Evolutionary conservation across 1,140 invertebrate genomes (phyloP).

Genomic region (Sogatella furcifera): DNA sequence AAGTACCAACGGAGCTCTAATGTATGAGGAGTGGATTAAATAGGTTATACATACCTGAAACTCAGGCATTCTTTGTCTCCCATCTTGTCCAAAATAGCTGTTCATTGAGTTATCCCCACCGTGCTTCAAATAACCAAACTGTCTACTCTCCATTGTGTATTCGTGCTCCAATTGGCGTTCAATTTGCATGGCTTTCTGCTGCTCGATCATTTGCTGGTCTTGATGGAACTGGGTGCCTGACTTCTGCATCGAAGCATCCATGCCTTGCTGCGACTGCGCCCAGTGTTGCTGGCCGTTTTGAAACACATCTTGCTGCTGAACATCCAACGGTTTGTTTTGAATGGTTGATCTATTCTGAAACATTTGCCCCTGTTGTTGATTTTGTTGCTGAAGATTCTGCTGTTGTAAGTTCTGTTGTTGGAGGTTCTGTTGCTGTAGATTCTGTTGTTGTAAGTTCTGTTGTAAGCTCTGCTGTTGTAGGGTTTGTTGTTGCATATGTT

Average conservation of each 20-base stretch:
- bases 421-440: slow-evolving; percentile 16
- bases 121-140: slow-evolving; percentile 5
- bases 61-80: slow-evolving; percentile 7
- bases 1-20: not conserved
- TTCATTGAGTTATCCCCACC: not conserved
- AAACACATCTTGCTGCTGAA: not conserved
- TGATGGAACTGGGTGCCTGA: slow-evolving; percentile 3
- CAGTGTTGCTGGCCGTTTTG: slow-evolving; percentile 12
- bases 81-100: not conserved
- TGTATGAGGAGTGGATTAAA: not conserved
- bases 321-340: not conserved
- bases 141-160: slow-evolving; percentile 9
- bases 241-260: slow-evolving; percentile 5
- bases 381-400: slow-evolving; percentile 8
- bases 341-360: not conserved
- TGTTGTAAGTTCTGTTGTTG: slow-evolving; percentile 7
- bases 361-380: slow-evolving; percentile 13
- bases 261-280: not conserved
- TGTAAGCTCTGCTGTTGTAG: slow-evolving; percentile 14
- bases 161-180: slow-evolving; percentile 6
- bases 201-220: slow-evolving; percentile 13
- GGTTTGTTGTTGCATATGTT: slow-evolving; percentile 13
- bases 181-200: slow-evolving; percentile 6
- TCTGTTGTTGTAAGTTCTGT: slow-evolving; percentile 15
- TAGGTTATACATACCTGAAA: slow-evolving; percentile 8